Evolutionary conservation across 2,113 vertebrate genomes (phyloP), one percentile per base, ranked within the genome.

Genomic region (Nycticebus coucang): DNA sequence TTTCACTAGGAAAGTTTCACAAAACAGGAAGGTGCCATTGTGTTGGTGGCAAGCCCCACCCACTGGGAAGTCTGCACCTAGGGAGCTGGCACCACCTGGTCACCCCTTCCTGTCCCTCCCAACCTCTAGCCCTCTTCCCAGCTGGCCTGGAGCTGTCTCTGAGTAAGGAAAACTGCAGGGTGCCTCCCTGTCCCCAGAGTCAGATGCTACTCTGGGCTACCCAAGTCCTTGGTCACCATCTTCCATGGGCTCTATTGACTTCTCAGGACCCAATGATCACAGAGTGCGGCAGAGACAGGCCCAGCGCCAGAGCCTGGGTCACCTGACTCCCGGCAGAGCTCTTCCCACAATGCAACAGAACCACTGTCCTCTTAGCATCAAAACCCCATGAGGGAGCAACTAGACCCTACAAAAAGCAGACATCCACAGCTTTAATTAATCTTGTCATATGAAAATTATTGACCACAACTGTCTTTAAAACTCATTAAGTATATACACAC

Each of bases 401-500:
- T 68, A 92, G 88, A 62, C 10, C 57, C 50, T 18, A 24, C 33
- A 33, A 64, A 85, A 88, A 81, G 15, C 53, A 91, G 37, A 93
- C 74, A 19, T 91, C 55, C 41, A 77, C 18, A 90, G 30, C n/a
- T 86, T 62, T 77, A 35, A 64, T 69, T 77, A 86, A 86, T 81
- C n/a, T 91, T 69, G 22, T 78, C 79, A n/a, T 77, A 37, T 74
- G 68, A 28, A 95, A 89, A 92, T 81, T 80, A 71, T 30, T 72
- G 14, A 78, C 35, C 37, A 75, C 37, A 0, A 8, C 18, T 64
- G 26, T 50, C n/a, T 96, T 93, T 24, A 50, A 90, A 95, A 94
- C 50, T 87, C 33, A 83, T 60, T 86, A 71, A 68, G 75, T 60
- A 60, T 19, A 60, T 60, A 55, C 15, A 55, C 55, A 55, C 15